These are phyloP conservation scores for Dolichallabes microphthalmus DNA, from an alignment of 2,113 vertebrate genomes.

Conservation along the genomic window DNA sequence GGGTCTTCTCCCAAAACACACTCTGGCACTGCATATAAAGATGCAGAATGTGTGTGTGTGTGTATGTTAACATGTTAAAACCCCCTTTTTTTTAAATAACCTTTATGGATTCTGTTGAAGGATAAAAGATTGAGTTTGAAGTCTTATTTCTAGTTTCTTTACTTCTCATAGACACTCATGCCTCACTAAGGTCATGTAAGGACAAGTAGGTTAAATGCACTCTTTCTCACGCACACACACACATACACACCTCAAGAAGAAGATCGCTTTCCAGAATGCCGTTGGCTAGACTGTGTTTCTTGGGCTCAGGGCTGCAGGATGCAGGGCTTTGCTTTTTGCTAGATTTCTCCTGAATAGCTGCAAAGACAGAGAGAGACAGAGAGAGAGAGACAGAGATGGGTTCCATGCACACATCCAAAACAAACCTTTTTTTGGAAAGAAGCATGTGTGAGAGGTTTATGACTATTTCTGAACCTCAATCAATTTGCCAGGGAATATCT, in stretches of 20 bases:
- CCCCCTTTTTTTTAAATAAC: neutral
- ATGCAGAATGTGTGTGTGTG: neutral
- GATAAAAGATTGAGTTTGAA: neutral
- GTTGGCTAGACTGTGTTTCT: constrained; percentile 42
- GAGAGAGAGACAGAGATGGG: constrained; percentile 26
- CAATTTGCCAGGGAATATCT: neutral
- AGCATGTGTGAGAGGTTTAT: neutral
- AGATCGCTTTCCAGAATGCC: constrained; percentile 76
- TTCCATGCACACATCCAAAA: neutral
- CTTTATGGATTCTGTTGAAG: neutral
- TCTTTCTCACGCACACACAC: neutral
- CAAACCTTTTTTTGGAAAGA: constrained; percentile 24
- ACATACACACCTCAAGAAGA: constrained; percentile 77
- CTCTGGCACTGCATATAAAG: neutral
- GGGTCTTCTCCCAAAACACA: neutral
- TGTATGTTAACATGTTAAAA: neutral
- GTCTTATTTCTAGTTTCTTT: constrained; percentile 6
- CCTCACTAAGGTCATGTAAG: neutral
- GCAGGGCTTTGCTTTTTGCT: constrained; percentile 60
- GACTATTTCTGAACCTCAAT: neutral
- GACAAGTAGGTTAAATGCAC: neutral
- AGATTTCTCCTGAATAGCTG: constrained; percentile 79
- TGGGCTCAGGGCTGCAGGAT: constrained; percentile 29
- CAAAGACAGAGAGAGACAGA: constrained; percentile 27
- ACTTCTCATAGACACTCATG: neutral